phyloP scores from a whole-genome alignment of 2,797 vertebrate genomes.

The Sebastes iracundus region DNA sequence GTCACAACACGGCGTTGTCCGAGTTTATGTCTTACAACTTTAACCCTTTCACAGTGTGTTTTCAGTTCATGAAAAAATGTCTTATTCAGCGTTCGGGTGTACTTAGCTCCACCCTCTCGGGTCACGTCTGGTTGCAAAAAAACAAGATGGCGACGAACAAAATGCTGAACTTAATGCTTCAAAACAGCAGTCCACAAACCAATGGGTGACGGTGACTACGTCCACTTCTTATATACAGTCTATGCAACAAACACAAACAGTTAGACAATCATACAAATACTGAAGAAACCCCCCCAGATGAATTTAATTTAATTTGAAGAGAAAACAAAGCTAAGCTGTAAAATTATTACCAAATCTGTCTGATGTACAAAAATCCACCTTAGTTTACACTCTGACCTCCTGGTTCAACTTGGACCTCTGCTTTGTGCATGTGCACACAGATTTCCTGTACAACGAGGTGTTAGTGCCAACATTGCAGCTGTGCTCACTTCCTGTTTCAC shows the following conservation, averaged over 20 bases:
- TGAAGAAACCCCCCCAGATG: neutral
- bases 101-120: too few species aligned
- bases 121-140: too few species aligned
- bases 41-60: too few species aligned
- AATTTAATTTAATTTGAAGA: neutral
- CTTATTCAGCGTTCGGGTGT: too few species aligned
- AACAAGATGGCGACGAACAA: too few species aligned
- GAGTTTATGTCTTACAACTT: too few species aligned
- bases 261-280: neutral
- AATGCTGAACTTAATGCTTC: too few species aligned
- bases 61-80: too few species aligned
- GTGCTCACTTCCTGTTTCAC: neutral
- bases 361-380: neutral
- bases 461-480: neutral
- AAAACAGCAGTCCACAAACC: too few species aligned
- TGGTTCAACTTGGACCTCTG: neutral
- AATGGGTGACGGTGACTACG: too few species aligned
- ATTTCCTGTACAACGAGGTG: neutral
- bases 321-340: neutral
- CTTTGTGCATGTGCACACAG: neutral
- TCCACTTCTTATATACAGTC: too few species aligned
- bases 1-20: too few species aligned
- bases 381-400: neutral
- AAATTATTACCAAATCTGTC: neutral
- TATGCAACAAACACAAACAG: neutral